Evolutionary conservation across 2,797 vertebrate genomes (phyloP).

Genomic region (Acropternis orthonyx): DNA sequence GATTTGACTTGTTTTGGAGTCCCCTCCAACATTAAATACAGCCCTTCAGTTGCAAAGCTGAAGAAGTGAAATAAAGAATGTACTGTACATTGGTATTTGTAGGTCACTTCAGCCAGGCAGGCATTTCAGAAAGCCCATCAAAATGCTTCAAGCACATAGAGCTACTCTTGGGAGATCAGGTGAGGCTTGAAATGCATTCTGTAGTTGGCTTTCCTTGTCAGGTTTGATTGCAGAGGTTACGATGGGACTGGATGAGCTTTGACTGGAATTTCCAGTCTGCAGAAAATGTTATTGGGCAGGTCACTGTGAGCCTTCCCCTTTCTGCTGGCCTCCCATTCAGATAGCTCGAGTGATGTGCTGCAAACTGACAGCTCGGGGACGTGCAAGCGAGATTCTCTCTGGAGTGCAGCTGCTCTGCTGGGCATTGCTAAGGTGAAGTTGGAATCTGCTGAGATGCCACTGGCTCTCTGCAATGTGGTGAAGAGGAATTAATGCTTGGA

Average conservation of each 20-base stretch:
- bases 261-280: conserved; percentile 28
- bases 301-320: background rate
- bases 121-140: background rate
- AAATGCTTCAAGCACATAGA: background rate
- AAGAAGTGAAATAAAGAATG: background rate
- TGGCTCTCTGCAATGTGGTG: background rate
- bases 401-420: conserved; percentile 75
- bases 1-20: background rate
- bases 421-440: conserved; percentile 18
- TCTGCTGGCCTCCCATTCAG: conserved; percentile 29
- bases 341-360: conserved; percentile 68
- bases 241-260: background rate
- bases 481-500: conserved; percentile 34
- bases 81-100: background rate
- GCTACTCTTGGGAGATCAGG: background rate
- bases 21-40: background rate
- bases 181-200: conserved; percentile 15
- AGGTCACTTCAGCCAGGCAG: background rate
- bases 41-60: background rate
- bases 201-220: conserved; percentile 24
- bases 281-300: background rate
- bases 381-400: conserved; percentile 62
- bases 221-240: background rate
- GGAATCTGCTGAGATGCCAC: conserved; percentile 11
- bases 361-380: conserved; percentile 72